phyloP scores from a whole-genome alignment of 1,140 invertebrate species.

The Drosophila saltans region DNA sequence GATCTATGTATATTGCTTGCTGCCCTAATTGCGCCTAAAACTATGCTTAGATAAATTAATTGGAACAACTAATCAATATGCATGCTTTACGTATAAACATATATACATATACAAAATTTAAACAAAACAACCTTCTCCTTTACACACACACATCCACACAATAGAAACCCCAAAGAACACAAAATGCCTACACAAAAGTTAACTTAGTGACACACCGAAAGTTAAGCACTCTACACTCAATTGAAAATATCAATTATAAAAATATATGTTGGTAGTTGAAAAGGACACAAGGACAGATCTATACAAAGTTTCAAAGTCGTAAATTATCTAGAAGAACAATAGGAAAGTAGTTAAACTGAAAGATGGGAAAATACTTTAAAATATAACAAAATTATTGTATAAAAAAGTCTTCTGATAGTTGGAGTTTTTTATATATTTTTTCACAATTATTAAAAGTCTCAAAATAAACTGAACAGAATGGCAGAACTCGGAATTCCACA shows the following conservation, averaged over 20 bases:
- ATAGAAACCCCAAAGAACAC: conserved; percentile 32
- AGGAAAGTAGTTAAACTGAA: too few relatives aligned
- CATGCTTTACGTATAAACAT: conserved; percentile 36
- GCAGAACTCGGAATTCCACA: too few relatives aligned
- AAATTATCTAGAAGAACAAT: too few relatives aligned
- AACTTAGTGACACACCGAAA: conserved; percentile 16
- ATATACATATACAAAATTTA: neutral
- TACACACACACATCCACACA: conserved; percentile 6
- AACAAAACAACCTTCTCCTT: neutral
- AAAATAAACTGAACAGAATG: too few relatives aligned
- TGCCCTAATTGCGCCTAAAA: conserved; percentile 32
- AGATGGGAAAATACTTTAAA: too few relatives aligned
- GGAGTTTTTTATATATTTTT: too few relatives aligned
- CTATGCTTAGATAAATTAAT: conserved; percentile 38
- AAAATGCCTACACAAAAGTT: conserved; percentile 5
- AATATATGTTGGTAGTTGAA: neutral
- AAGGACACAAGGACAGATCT: neutral
- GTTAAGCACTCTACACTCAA: neutral
- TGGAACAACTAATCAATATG: conserved; percentile 36
- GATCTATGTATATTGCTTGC: conserved; percentile 32
- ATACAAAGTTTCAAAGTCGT: neutral
- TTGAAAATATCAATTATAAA: neutral
- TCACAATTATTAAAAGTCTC: too few relatives aligned
- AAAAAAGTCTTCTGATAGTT: too few relatives aligned
- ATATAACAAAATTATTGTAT: too few relatives aligned